phyloP scores from a whole-genome alignment of 2,797 vertebrate genomes.

The Pachyuromys duprasi region DNA sequence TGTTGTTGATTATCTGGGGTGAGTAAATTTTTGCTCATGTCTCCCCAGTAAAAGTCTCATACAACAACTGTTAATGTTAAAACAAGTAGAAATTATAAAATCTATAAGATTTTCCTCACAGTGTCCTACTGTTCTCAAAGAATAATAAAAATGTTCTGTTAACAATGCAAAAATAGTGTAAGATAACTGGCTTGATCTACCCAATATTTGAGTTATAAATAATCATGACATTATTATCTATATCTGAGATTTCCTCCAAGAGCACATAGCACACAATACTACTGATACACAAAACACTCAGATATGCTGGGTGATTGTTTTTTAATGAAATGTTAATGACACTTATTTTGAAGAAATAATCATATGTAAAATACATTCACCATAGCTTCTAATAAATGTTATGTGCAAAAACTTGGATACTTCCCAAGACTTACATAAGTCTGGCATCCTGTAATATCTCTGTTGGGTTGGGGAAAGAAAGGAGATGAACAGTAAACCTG shows the following conservation, averaged over 20 bases:
- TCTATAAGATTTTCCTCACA: neutral
- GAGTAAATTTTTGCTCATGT: neutral
- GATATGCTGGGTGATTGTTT: neutral
- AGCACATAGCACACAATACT: neutral
- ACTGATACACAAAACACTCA: neutral
- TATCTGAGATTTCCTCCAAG: neutral
- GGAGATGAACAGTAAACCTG: no score
- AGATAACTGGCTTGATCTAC: neutral
- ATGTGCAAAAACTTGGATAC: no score
- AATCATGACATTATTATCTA: no score
- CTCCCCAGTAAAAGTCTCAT: neutral
- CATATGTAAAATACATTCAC: neutral
- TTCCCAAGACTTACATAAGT: neutral
- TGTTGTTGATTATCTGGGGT: neutral
- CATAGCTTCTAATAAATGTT: neutral
- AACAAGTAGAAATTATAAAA: neutral
- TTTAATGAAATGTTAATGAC: neutral
- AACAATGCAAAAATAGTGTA: neutral
- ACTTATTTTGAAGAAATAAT: neutral
- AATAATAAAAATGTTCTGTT: neutral
- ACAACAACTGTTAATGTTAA: constrained; percentile 26
- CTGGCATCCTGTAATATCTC: neutral
- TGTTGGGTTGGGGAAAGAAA: neutral
- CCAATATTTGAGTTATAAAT: no score
- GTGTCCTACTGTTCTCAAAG: neutral